phyloP scores from a whole-genome alignment of 2,888 invertebrate genomes.

The Melipona beecheii region DNA sequence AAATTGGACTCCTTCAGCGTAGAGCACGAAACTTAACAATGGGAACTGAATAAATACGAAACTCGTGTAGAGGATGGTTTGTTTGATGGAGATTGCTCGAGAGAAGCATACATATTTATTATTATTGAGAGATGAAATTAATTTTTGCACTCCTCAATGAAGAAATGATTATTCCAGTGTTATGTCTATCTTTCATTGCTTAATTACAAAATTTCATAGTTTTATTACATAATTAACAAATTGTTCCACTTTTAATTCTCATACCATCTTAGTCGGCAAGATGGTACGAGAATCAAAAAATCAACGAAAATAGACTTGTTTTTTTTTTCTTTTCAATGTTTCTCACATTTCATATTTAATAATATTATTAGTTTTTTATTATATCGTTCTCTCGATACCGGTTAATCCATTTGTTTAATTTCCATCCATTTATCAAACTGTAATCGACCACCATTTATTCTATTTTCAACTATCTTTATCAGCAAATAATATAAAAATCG shows the following conservation, averaged over 20 bases:
- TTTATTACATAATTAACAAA: fast-evolving
- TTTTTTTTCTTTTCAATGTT: no score
- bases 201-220: background rate
- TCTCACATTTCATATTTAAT: no score
- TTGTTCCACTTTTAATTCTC: background rate
- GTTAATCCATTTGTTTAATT: background rate
- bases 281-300: background rate
- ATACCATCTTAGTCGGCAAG: background rate
- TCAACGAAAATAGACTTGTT: background rate
- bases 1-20: constrained; percentile 6
- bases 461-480: background rate
- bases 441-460: background rate
- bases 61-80: background rate
- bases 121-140: background rate
- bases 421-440: no score
- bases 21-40: background rate
- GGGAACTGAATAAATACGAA: background rate
- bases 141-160: no score
- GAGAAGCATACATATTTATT: background rate
- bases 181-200: background rate
- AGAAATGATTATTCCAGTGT: no score
- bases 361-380: background rate
- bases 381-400: background rate
- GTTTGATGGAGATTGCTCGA: background rate
- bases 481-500: fast-evolving